Base-by-base conservation (phyloP, 2,888 invertebrate species). In the Eupithecia tripunctaria region DNA sequence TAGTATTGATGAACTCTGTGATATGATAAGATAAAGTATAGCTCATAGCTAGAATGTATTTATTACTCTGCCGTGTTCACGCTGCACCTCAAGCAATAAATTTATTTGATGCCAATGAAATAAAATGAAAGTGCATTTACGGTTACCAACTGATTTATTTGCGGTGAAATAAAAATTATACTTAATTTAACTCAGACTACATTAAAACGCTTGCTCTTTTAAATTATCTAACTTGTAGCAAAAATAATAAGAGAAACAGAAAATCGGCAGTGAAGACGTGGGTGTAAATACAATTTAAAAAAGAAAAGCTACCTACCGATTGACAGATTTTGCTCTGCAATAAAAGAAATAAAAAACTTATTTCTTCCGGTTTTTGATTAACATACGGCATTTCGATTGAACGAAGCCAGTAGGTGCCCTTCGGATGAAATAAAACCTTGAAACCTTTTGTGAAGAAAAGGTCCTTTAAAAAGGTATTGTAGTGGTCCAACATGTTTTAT, bases 71-170 rank as follows among this genome's bases (percentile, higher is more conserved):
- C 1, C 25, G 4, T 25, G 25, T 56, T 67, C 68, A 51, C 67
- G 25, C 41, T 74, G 70, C 73, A 71, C 68, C 70, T 68, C 67
- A 18, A 65, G 74, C 70, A 71, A 74, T 74, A 74, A 74, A 74
- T 74, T 71, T 51, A 62, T 74, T 70, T 60, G 68, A 68, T 59
- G 67, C 68, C 73, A 73, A 68, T 74, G 56, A 65, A 71, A 68
- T 65, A 67, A 73, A 70, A 70, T 51, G 27, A 27, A 73, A 67
- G 36, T 41, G 25, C 27, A 60, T 27, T 47, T 41, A 38, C 36
- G 65, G 43, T 66, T 72, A 41, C 41, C 62, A 21, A 51, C 51
- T 51, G 32, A 32, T 51, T 10, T 51, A 21, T 51, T 1, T 51
- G 2, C 21, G 21, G 10, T 18, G 6, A 36, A 36, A 36, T 36